Percentiles rank a stretch among this genome's conserved stretches.
Evolutionary conservation across 2,888 invertebrate genomes (phyloP).

Genomic region (Spicauda simplicius): DNA sequence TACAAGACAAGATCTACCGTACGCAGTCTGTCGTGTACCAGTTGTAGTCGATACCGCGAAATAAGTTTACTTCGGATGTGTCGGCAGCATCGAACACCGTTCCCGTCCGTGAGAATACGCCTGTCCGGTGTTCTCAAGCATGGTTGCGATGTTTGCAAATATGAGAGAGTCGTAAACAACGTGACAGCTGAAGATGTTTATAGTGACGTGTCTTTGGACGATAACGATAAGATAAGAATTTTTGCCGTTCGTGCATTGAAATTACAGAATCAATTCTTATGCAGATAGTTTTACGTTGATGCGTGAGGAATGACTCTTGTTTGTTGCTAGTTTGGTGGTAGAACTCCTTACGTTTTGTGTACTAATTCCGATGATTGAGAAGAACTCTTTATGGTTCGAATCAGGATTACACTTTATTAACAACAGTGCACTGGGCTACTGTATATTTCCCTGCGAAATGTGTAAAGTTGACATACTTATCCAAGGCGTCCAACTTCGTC

Average conservation of each 20-base stretch:
- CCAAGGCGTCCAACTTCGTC: no score
- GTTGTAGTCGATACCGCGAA: conserved; percentile 16
- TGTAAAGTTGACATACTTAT: no score
- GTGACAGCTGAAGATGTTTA: conserved; percentile 38
- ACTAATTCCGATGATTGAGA: no score
- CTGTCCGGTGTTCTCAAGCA: conserved; percentile 67
- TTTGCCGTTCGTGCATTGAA: neutral
- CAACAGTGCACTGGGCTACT: no score
- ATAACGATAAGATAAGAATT: conserved; percentile 7
- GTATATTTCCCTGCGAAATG: no score
- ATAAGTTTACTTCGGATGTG: conserved; percentile 39
- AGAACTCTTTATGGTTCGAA: no score
- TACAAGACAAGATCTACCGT: conserved; percentile 22
- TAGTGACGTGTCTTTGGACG: conserved; percentile 13
- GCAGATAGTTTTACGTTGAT: no score
- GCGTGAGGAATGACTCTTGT: no score
- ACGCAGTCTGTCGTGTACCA: conserved; percentile 11
- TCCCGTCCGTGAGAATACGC: conserved; percentile 64
- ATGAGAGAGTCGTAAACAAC: conserved; percentile 59
- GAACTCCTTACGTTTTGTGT: no score
- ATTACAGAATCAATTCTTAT: neutral
- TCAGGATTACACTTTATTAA: no score
- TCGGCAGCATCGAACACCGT: conserved; percentile 56
- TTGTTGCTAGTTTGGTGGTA: no score
- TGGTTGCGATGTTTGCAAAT: conserved; percentile 68